Evolutionary conservation across 2,113 vertebrate species (phyloP), one percentile per base, ranked within the genome.

Genomic region (Todiramphus chloris): DNA sequence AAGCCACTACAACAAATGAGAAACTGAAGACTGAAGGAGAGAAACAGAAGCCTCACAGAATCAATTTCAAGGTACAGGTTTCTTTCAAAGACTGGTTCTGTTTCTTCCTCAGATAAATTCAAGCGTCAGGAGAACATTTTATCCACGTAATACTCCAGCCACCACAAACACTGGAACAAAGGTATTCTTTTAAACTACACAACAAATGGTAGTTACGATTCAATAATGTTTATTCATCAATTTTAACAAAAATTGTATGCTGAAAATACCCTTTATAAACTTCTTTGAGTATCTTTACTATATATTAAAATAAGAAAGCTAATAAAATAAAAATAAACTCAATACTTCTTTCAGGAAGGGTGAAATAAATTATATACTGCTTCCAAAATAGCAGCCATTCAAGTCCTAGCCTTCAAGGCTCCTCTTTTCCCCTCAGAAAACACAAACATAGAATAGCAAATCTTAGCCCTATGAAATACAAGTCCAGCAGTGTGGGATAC

Each of bases 71-170:
- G 88, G 95, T 75, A 88, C 16, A 43, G 69, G 43, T 82, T 70
- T 68, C 81, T 96, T 93, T 83, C 46, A 85, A 82, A 66, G 66
- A 41, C 95, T 96, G 74, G 91, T 89, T 93, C 74, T 90, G 35
- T 76, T 97, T 96, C 90, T 96, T 96, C 93, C 74, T 90, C 53
- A 31, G 41, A 81, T 77, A 59, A 68, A 89, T 46, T 41, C 13
- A 41, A 50, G 11, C 25, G 16, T 35, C 19, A n/a, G 17, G 7
- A 89, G 35, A 46, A 74, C 11, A 14, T 37, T 90, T 96, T 82
- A 95, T 59, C 51, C 56, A 48, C 79, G 63, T 78, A 95, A 55
- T 78, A 85, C 30, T 89, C 63, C 89, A 94, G 83, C 63, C 50
- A 83, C 31, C 24, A 78, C 51, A 78, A 87, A 60, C 16, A 59